A percentile compares a stretch with the other conserved stretches of the same genome.
These are phyloP conservation scores for Bolborhynchus lineola DNA, from an alignment of 2,113 vertebrate species.

Conservation along the genomic window DNA sequence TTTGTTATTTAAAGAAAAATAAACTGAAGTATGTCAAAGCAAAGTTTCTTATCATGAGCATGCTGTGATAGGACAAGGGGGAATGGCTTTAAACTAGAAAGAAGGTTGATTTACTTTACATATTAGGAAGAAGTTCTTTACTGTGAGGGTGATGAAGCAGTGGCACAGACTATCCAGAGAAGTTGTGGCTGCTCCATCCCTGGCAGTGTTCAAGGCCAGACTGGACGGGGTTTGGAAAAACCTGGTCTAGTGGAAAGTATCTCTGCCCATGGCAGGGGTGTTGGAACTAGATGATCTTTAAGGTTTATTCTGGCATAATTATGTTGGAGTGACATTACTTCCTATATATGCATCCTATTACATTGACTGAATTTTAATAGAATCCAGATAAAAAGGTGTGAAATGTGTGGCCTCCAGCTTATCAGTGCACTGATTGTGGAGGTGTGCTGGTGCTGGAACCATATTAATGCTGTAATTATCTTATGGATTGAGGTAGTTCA, in stretches of 20 bases:
- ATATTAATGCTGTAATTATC: not conserved
- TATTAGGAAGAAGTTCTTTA: not conserved
- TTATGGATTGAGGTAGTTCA: not conserved
- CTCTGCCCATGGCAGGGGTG: rapidly evolving
- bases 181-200: not conserved
- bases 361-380: not conserved
- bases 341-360: not conserved
- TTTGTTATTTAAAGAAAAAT: not conserved
- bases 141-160: not conserved
- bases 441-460: not conserved
- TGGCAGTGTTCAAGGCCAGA: not conserved
- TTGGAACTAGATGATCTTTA: not conserved
- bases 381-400: not conserved
- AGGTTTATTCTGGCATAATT: not conserved
- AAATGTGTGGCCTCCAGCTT: not conserved
- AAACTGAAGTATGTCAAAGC: not conserved
- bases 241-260: not conserved
- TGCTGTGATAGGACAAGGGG: rapidly evolving
- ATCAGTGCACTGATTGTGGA: not conserved
- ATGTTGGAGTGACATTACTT: not conserved
- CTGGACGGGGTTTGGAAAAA: not conserved
- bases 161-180: not conserved
- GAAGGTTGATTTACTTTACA: not conserved
- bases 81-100: not conserved
- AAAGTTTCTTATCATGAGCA: not conserved